Percentiles rank a stretch among this genome's conserved stretches.
Conservation (phyloP, 2,888 invertebrate genomes). For the Miltochrista miniata region DNA sequence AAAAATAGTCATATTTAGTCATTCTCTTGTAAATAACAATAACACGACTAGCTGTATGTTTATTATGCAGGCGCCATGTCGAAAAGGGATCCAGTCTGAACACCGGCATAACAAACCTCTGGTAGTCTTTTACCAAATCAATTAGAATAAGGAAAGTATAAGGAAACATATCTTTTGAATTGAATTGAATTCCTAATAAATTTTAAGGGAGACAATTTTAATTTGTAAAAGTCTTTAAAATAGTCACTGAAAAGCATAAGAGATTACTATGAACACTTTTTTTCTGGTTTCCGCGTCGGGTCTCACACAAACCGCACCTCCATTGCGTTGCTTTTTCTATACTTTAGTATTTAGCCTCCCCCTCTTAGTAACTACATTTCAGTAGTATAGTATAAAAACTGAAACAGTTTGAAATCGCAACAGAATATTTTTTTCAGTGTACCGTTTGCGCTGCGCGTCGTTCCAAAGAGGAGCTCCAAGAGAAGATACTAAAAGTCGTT, state of each 20-base stretch:
- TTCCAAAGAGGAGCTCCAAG: slow-evolving; percentile 23
- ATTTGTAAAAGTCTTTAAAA: no score
- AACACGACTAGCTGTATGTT: slow-evolving; percentile 13
- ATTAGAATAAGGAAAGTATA: background rate
- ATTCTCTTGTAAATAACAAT: background rate
- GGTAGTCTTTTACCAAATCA: background rate
- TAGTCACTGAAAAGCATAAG: no score
- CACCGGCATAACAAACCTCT: slow-evolving; percentile 12
- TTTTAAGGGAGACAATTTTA: no score
- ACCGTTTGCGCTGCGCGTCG: slow-evolving; percentile 45
- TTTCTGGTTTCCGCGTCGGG: no score
- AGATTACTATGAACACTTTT: no score
- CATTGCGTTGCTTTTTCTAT: no score
- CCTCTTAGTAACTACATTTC: no score
- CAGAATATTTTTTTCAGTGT: slow-evolving; percentile 59
- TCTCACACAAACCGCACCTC: no score
- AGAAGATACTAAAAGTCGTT: slow-evolving; percentile 52
- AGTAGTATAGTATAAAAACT: background rate
- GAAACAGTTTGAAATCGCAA: slow-evolving; percentile 26
- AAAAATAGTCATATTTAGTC: no score
- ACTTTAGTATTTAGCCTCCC: no score
- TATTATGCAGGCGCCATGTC: slow-evolving; percentile 39
- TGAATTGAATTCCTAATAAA: no score
- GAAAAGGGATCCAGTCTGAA: slow-evolving; percentile 30
- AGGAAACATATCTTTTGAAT: no score